These are phyloP conservation scores for Strix uralensis DNA, from an alignment of 2,113 vertebrate species.

Conservation along the genomic window DNA sequence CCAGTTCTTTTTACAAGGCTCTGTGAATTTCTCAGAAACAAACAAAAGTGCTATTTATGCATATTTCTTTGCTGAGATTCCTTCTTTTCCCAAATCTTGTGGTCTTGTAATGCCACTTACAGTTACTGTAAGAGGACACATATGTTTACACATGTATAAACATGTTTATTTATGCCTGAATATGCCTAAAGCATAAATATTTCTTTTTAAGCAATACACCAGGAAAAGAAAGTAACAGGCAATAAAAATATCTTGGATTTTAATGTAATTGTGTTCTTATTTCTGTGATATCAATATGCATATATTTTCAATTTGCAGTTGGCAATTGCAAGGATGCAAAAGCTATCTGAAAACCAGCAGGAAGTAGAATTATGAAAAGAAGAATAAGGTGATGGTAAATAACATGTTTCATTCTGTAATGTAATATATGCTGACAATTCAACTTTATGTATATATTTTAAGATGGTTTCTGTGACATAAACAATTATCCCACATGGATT, in stretches of 20 bases:
- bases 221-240: neutral
- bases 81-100: neutral
- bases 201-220: neutral
- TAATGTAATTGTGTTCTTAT: neutral
- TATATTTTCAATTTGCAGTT: slow-evolving; percentile 20
- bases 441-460: neutral
- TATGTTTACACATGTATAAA: neutral
- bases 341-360: slow-evolving; percentile 22
- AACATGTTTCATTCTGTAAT: neutral
- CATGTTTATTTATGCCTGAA: neutral
- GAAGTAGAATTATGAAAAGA: neutral
- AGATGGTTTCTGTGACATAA: neutral
- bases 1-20: neutral
- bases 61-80: neutral
- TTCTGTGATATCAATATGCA: neutral
- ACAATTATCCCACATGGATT: neutral
- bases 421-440: neutral
- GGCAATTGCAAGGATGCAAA: neutral
- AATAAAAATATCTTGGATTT: slow-evolving; percentile 4
- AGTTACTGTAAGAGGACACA: neutral
- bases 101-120: neutral
- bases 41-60: neutral
- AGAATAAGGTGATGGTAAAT: neutral
- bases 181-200: neutral
- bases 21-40: neutral